These are phyloP conservation scores for Cephalotes varians DNA, from an alignment of 2,888 invertebrate species.

Conservation along the genomic window DNA sequence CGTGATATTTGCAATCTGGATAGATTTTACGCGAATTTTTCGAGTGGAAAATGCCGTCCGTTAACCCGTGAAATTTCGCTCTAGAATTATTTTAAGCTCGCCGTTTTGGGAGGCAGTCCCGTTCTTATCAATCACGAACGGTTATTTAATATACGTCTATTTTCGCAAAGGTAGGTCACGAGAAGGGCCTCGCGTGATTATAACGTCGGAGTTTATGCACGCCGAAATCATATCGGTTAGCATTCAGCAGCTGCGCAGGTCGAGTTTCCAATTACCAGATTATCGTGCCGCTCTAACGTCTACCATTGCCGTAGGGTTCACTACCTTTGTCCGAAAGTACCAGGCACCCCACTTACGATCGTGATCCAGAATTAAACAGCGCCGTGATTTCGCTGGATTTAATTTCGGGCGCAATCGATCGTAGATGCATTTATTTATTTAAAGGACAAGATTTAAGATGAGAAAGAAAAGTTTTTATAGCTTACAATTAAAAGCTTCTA, in stretches of 20 bases:
- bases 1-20: not conserved
- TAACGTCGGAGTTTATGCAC: conserved; percentile 31
- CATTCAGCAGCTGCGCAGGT: conserved; percentile 41
- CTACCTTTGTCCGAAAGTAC: conserved; percentile 2
- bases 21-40: not conserved
- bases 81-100: conserved; percentile 3
- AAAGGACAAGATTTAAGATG: not conserved
- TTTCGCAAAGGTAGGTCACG: conserved; percentile 51
- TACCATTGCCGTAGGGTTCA: not conserved
- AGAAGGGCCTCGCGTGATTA: conserved; percentile 31
- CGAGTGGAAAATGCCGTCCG: not conserved
- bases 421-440: not conserved
- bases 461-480: too few relatives aligned
- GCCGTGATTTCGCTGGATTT: not conserved
- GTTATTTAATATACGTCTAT: conserved; percentile 32
- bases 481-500: too few relatives aligned
- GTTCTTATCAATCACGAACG: conserved; percentile 35
- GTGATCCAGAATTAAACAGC: conserved; percentile 8
- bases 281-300: conserved; percentile 3
- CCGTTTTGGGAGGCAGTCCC: not conserved
- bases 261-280: conserved; percentile 36
- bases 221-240: conserved; percentile 46
- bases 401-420: not conserved
- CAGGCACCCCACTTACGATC: not conserved
- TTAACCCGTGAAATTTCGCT: not conserved